A percentile compares a stretch with the other conserved stretches of the same genome.
phyloP scores from a whole-genome alignment of 2,797 vertebrate genomes.

The Decapterus maruadsi region DNA sequence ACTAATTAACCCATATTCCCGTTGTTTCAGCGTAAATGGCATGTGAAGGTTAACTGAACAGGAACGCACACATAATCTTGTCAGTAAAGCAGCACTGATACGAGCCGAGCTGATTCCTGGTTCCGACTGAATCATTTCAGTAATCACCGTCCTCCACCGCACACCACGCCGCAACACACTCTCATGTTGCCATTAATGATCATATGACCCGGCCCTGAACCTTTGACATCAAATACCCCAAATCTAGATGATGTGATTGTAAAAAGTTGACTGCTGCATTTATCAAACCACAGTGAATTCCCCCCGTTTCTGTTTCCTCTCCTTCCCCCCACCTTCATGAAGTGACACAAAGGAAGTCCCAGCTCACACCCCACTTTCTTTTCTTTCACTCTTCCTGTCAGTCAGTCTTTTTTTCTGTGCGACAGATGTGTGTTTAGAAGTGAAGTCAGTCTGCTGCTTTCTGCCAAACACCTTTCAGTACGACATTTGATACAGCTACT shows the following conservation, averaged over 20 bases:
- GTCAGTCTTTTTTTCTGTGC: slow-evolving; percentile 49
- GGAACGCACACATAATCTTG: slow-evolving; percentile 11
- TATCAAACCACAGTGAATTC: slow-evolving; percentile 61
- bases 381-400: slow-evolving; percentile 62
- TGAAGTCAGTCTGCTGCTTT: slow-evolving; percentile 57
- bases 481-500: slow-evolving; percentile 63
- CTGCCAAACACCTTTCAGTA: slow-evolving; percentile 65
- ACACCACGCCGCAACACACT: slow-evolving; percentile 33
- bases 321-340: slow-evolving; percentile 14
- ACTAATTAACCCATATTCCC: slow-evolving; percentile 24
- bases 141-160: slow-evolving; percentile 51
- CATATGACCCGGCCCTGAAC: slow-evolving; percentile 69
- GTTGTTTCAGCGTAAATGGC: slow-evolving; percentile 5
- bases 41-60: not conserved
- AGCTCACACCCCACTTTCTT: slow-evolving; percentile 50
- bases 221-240: slow-evolving; percentile 59
- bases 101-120: slow-evolving; percentile 47
- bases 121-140: slow-evolving; percentile 59
- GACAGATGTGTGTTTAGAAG: slow-evolving; percentile 55
- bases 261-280: slow-evolving; percentile 49
- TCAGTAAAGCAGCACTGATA: slow-evolving; percentile 37
- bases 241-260: slow-evolving; percentile 54
- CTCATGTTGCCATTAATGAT: slow-evolving; percentile 67
- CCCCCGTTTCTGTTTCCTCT: slow-evolving; percentile 33
- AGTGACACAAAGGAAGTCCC: slow-evolving; percentile 51